phyloP scores from a whole-genome alignment of 2,113 vertebrate species.

The Siphamia tubifer region DNA sequence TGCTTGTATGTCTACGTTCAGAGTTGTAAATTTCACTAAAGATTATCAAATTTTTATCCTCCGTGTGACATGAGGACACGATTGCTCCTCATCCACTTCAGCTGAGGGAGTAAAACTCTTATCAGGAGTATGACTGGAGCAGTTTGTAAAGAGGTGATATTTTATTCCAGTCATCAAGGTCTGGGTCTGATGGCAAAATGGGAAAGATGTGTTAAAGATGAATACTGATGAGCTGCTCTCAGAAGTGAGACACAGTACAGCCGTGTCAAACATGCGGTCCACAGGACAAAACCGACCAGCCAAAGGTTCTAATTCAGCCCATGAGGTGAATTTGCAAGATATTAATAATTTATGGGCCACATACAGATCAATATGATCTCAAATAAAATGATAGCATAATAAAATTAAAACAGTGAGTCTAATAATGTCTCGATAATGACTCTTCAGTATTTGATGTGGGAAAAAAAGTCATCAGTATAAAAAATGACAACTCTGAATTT shows the following conservation, averaged over 20 bases:
- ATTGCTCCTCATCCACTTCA: conserved; percentile 1
- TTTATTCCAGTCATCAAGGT: background rate
- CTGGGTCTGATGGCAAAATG: background rate
- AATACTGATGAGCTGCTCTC: conserved; percentile 10
- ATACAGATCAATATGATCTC: too few species aligned
- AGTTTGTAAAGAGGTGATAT: background rate
- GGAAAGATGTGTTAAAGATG: background rate
- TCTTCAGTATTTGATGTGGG: too few species aligned
- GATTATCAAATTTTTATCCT: conserved; percentile 31
- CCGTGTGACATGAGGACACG: conserved; percentile 11
- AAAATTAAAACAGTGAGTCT: too few species aligned
- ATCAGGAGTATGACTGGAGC: background rate
- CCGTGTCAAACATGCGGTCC: too few species aligned
- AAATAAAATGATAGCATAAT: too few species aligned
- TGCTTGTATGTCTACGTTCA: background rate
- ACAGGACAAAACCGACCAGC: too few species aligned
- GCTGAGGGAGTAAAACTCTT: background rate
- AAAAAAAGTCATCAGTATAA: too few species aligned
- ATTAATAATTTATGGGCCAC: too few species aligned
- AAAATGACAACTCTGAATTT: too few species aligned
- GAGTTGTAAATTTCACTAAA: background rate
- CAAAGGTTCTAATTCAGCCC: too few species aligned
- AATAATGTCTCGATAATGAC: too few species aligned
- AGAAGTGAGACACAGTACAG: background rate
- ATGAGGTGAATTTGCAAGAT: background rate